A percentile compares a stretch with the other conserved stretches of the same genome.
Evolutionary conservation across 1,140 invertebrate species (phyloP).

Genomic region (Bombus picipes): DNA sequence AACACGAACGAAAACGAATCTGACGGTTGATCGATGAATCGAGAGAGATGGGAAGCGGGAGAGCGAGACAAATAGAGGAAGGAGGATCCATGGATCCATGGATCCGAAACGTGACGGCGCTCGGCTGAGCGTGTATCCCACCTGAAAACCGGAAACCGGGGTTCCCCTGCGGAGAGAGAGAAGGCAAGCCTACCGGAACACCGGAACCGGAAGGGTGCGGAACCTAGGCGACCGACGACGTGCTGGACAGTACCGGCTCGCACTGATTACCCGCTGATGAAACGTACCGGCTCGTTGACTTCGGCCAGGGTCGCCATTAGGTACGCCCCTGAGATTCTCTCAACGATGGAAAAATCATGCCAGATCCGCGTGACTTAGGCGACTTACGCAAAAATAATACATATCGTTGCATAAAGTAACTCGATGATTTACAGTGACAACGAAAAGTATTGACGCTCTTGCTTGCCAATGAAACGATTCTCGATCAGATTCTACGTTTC

Average conservation of each 20-base stretch:
- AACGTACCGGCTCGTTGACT: slow-evolving; percentile 69
- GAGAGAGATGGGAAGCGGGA: neutral
- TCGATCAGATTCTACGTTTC: no score
- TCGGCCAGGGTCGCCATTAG: slow-evolving; percentile 63
- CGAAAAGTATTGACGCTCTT: neutral
- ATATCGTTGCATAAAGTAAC: neutral
- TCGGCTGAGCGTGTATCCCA: slow-evolving; percentile 82
- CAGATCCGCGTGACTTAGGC: neutral
- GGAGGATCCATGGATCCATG: slow-evolving; percentile 67
- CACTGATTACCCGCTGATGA: slow-evolving; percentile 80
- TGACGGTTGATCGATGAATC: slow-evolving; percentile 34
- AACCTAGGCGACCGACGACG: slow-evolving; percentile 74
- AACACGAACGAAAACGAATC: slow-evolving; percentile 50
- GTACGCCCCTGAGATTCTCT: slow-evolving; percentile 15
- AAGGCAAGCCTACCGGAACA: slow-evolving; percentile 82
- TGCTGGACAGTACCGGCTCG: slow-evolving; percentile 72
- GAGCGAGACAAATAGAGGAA: slow-evolving; percentile 49
- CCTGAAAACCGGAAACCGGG: slow-evolving; percentile 77
- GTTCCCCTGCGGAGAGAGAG: slow-evolving; percentile 64
- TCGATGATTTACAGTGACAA: neutral
- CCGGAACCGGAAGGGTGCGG: slow-evolving; percentile 82
- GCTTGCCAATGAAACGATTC: no score
- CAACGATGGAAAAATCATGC: slow-evolving; percentile 26
- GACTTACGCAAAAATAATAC: neutral
- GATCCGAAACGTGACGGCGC: slow-evolving; percentile 74